phyloP scores from a whole-genome alignment of 2,113 vertebrate genomes.

The Paradoxurus hermaphroditus region DNA sequence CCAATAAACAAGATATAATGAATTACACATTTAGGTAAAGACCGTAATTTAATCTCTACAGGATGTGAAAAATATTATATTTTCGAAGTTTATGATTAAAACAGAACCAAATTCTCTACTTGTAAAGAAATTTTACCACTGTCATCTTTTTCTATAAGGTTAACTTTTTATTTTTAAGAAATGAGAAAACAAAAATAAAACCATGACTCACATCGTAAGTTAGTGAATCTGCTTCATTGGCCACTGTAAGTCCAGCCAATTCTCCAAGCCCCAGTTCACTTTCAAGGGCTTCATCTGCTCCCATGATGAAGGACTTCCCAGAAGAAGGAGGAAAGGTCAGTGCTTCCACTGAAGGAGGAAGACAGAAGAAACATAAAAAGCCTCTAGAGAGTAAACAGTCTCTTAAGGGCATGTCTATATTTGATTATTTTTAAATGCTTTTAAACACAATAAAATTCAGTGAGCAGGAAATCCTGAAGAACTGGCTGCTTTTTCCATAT shows the following conservation, averaged over 20 bases:
- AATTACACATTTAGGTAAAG: neutral
- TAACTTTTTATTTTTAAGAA: neutral
- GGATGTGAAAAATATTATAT: neutral
- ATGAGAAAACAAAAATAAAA: neutral
- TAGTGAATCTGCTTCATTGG: constrained; percentile 96
- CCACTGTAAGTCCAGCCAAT: constrained; percentile 96
- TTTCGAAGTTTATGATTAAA: constrained; percentile 39
- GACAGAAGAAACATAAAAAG: constrained; percentile 41
- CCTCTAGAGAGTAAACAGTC: neutral
- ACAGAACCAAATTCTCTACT: neutral
- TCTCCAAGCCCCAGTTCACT: constrained; percentile 96
- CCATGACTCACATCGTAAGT: constrained; percentile 93
- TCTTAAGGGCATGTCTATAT: neutral
- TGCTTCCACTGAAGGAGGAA: constrained; percentile 90
- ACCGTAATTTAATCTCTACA: neutral
- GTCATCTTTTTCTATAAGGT: constrained; percentile 28
- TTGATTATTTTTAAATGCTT: constrained; percentile 14
- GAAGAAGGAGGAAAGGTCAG: constrained; percentile 96
- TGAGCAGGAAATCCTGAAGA: constrained; percentile 19
- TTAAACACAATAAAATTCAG: constrained; percentile 38
- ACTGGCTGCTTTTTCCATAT: neutral
- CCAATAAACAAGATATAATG: neutral
- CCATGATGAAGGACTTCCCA: constrained; percentile 98
- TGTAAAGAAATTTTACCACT: neutral
- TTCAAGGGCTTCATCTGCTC: constrained; percentile 95